Evolutionary conservation across 2,888 invertebrate species (phyloP).

Genomic region (Odontothrips loti): DNA sequence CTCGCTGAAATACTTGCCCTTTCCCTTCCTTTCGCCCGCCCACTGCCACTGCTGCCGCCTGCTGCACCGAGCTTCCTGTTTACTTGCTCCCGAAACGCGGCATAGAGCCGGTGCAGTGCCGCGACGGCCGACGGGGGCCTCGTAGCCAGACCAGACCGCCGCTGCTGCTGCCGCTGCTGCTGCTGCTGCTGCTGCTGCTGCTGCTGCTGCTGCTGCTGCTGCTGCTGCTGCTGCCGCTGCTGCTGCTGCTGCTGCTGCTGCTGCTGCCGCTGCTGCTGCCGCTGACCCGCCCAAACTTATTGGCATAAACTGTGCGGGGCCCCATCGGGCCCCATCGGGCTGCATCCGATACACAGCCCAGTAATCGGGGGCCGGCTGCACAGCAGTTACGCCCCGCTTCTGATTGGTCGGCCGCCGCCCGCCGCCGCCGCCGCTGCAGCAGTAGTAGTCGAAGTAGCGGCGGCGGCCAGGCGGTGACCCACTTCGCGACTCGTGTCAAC

Average conservation of each 20-base stretch:
- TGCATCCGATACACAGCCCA: too few species aligned
- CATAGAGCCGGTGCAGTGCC: too few species aligned
- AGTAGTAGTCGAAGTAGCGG: neutral
- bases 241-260: neutral
- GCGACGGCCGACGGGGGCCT: too few species aligned
- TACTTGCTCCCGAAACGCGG: neutral
- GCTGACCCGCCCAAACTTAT: constrained; percentile 9
- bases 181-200: neutral
- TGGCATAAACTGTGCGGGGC: neutral
- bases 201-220: too few species aligned
- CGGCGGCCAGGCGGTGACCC: neutral
- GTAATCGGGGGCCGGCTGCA: too few species aligned
- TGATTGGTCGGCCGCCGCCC: neutral
- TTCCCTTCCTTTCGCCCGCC: neutral
- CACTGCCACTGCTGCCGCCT: too few species aligned
- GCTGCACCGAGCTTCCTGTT: neutral
- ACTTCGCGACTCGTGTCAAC: constrained; percentile 15
- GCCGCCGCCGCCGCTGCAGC: neutral
- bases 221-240: neutral
- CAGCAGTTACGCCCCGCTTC: too few species aligned
- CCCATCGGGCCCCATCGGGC: neutral
- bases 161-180: neutral
- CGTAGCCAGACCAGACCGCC: too few species aligned
- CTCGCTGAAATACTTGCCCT: neutral
- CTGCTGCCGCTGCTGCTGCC: too few species aligned